Evolutionary conservation across 2,888 invertebrate genomes (phyloP), one percentile per base, ranked within the genome.

Genomic region (Dimorphilus gyrociliatus): DNA sequence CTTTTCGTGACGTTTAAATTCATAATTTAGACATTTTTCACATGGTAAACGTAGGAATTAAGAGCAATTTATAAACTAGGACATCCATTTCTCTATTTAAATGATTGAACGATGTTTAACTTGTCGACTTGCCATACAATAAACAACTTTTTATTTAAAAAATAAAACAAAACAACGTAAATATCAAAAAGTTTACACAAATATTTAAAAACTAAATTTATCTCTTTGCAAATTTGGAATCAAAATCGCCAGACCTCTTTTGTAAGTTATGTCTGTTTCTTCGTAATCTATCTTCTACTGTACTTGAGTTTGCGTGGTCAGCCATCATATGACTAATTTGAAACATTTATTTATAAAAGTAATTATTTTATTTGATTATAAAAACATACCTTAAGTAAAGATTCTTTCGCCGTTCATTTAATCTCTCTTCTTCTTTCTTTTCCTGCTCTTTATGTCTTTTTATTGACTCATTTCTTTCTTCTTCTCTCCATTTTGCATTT

Each of bases 241-340:
- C 75, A 80, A 88, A 81, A 29, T 80, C 75, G 16, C 69, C 65
- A 14, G 71, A 70, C 3, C 77, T 76, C 34, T 85, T 70, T 58
- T 90, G 88, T 41, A 88, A 81, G 48, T 81, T 81, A 59, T 86
- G 81, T 25, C 80, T 72, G 55, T 85, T 90, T 10, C 86, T 73
- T 51, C 77, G 81, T 29, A 90, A 76, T 43, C 88, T 71, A 38
- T 75, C 73, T 51, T 81, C 84, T 0, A 90, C 75, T 7, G 76
- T 76, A 32, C 74, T 73, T 15, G 69, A 70, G 41, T 72, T 69
- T 0, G 75, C 73, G 30, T 72, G 72, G 36, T 67, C 66, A 1
- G 74, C 65, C 40, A 78, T 65, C 56, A 80, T 72, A 44, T 74
- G 74, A 35, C 71, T 72, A 50, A 19, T 60, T 64, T 19, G 29